Evolutionary conservation across 2,888 invertebrate genomes (phyloP), one percentile per base, ranked within the genome.

Genomic region (Harpalus rubripes): DNA sequence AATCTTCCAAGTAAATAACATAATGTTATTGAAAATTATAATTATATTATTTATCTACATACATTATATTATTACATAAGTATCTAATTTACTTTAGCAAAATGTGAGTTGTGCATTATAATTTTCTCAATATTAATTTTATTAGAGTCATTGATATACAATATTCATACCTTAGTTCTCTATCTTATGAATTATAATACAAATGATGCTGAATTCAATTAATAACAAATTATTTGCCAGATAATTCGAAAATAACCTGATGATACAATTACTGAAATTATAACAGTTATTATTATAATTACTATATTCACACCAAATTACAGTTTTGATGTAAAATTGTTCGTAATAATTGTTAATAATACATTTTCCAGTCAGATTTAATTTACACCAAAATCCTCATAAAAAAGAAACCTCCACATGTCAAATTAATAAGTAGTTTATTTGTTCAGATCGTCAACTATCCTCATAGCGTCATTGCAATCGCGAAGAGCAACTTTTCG

Each of bases 231-330:
- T 39, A 68, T 15, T 15, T 12, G 32, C 68, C 15, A 18, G 7
- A 41, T 68, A 68, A 68, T 68, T 68, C 39, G 68, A 68, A 63
- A 68, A 68, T 68, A 68, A 68, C 41, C 7, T 68, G 68, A 68
- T 68, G 68, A 68, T 68, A 68, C 68, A 68, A 68, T 68, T 68
- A 68, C 15, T 41, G 39, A 68, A 68, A 68, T 68, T 68, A 68
- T 16, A 15, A n/a, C 15, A 68, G 39, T 68, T 39, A 68, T 68
- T 16, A 68, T 41, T 68, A 22, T 68, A 68, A 68, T 68, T 68
- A 12, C 41, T 68, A 68, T 68, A 68, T 32, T 65, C 15, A 65
- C 26, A 65, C 32, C n/a, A 65, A 22, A 68, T 41, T 39, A 63
- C 22, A 12, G 63, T 12, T 26, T 63, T 26, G 5, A 7, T 18